These are phyloP conservation scores for Xerus inauris DNA, from an alignment of 2,113 vertebrate genomes.

Conservation along the genomic window DNA sequence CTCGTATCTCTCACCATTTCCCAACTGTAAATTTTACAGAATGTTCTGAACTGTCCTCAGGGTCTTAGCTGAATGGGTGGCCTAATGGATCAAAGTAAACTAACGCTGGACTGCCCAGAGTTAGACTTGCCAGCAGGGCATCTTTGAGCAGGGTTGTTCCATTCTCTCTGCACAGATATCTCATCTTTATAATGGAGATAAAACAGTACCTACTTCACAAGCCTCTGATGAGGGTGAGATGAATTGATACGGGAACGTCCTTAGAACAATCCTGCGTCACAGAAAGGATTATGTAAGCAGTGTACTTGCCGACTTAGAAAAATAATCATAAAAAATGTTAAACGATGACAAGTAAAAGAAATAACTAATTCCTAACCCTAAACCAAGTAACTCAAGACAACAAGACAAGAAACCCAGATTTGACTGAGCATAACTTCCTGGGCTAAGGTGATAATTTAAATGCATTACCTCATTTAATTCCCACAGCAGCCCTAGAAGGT, in stretches of 20 bases:
- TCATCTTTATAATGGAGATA: background rate
- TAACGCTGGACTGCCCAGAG: background rate
- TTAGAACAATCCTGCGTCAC: background rate
- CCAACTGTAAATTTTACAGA: background rate
- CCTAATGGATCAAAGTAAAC: background rate
- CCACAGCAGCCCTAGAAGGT: background rate
- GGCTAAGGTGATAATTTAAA: background rate
- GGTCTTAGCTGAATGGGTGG: background rate
- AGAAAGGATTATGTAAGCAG: background rate
- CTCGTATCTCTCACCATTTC: background rate
- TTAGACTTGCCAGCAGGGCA: background rate
- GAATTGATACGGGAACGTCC: background rate
- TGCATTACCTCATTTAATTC: background rate
- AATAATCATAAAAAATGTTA: background rate
- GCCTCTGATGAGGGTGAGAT: background rate
- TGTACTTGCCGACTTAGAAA: background rate
- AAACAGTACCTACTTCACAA: background rate
- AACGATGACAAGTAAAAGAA: background rate
- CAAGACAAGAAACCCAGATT: background rate
- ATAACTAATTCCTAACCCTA: background rate
- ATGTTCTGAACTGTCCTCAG: background rate
- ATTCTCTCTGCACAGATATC: background rate
- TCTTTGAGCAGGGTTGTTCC: background rate
- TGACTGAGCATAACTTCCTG: background rate
- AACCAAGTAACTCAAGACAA: background rate